These are phyloP conservation scores for Catharus minimus DNA, from an alignment of 2,113 vertebrate species.

Conservation along the genomic window DNA sequence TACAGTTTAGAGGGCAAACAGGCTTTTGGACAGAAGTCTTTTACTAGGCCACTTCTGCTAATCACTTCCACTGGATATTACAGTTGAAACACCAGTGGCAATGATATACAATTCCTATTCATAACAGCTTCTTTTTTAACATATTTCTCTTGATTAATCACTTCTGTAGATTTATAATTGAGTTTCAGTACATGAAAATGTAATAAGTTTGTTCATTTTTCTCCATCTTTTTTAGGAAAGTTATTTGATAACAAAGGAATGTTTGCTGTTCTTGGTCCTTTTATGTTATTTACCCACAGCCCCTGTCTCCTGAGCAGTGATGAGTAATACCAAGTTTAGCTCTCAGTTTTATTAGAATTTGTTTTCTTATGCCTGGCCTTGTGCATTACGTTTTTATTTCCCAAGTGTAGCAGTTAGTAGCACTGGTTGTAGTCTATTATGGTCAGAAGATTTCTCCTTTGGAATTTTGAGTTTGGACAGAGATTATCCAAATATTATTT, in stretches of 20 bases:
- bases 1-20: not conserved
- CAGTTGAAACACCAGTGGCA: not conserved
- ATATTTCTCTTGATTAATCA: conserved; percentile 2
- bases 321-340: not conserved
- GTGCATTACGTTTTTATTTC: not conserved
- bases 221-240: not conserved
- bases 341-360: not conserved
- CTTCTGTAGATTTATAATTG: not conserved
- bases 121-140: not conserved
- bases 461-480: not conserved
- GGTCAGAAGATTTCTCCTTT: not conserved
- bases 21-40: not conserved
- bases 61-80: not conserved
- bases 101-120: not conserved
- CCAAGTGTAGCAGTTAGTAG: not conserved
- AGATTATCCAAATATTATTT: not conserved
- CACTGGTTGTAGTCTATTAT: not conserved
- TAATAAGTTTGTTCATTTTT: not conserved
- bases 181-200: not conserved
- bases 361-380: not conserved
- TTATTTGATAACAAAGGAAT: not conserved
- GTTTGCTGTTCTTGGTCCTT: not conserved
- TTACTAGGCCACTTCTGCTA: not conserved
- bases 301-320: not conserved
- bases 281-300: not conserved